These are phyloP conservation scores for Gymnodraco acuticeps DNA, from an alignment of 2,797 vertebrate genomes.

Conservation along the genomic window DNA sequence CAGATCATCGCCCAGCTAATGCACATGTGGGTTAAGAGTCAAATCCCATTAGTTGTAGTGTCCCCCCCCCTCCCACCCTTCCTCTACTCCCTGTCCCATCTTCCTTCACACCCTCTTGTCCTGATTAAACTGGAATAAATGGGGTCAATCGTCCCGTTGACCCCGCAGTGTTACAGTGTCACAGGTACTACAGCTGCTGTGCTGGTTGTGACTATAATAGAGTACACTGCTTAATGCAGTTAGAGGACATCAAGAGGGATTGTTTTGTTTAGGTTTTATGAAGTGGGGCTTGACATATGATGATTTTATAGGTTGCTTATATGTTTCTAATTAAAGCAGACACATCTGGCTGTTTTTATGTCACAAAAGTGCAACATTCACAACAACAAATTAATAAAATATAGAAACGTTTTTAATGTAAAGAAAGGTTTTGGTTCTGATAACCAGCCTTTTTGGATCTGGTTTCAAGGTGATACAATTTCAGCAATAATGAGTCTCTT, in stretches of 20 bases:
- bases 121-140: slow-evolving; percentile 84
- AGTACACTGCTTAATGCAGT: slow-evolving; percentile 2
- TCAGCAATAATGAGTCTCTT: background rate
- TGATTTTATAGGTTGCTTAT: background rate
- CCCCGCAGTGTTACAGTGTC: slow-evolving; percentile 39
- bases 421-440: background rate
- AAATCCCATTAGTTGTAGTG: slow-evolving; percentile 77
- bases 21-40: slow-evolving; percentile 85
- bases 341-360: background rate
- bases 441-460: background rate
- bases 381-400: rapidly evolving
- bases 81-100: slow-evolving; percentile 24
- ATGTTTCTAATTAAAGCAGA: background rate
- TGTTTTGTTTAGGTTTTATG: background rate
- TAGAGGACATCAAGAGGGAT: background rate
- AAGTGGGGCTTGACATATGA: slow-evolving; percentile 2
- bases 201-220: background rate
- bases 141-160: slow-evolving; percentile 65
- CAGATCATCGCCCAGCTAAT: slow-evolving; percentile 88
- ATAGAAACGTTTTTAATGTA: background rate
- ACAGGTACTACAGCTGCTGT: slow-evolving; percentile 21
- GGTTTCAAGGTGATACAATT: background rate
- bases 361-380: background rate
- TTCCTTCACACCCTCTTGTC: slow-evolving; percentile 46
- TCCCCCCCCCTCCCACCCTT: background rate